phyloP scores from a whole-genome alignment of 2,888 invertebrate species.

The Apeira syringaria region DNA sequence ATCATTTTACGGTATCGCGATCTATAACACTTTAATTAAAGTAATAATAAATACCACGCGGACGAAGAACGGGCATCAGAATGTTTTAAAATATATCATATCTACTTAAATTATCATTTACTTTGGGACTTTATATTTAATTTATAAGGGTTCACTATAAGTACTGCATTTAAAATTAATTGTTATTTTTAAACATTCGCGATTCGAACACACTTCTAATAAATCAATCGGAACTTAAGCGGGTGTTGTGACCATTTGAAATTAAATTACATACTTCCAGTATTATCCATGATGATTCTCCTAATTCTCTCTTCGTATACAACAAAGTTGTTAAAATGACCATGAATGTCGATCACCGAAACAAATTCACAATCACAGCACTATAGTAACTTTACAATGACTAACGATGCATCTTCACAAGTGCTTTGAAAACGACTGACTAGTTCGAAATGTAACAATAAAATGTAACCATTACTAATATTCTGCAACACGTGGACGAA shows the following conservation, averaged over 20 bases:
- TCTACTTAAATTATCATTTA: no score
- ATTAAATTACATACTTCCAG: conserved; percentile 2
- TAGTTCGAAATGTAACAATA: conserved; percentile 19
- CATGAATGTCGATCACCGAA: conserved; percentile 20
- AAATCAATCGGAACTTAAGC: no score
- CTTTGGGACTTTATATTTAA: no score
- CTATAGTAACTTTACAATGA: neutral
- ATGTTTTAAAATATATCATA: no score
- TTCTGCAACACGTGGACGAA: conserved; percentile 8
- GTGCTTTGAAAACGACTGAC: conserved; percentile 17
- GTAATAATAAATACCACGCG: no score
- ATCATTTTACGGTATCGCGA: no score
- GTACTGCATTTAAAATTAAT: no score
- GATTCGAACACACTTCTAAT: no score
- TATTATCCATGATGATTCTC: conserved; percentile 25
- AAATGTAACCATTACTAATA: conserved; percentile 19
- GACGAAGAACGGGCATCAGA: no score
- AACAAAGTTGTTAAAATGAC: conserved; percentile 15
- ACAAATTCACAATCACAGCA: conserved; percentile 1
- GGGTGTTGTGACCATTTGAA: conserved; percentile 7
- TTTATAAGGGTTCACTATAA: no score
- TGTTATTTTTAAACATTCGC: no score
- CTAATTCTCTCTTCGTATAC: conserved; percentile 19
- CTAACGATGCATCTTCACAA: neutral
- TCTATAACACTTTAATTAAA: no score